phyloP scores from a whole-genome alignment of 2,888 invertebrate species.

The Temnothorax unifasciatus region DNA sequence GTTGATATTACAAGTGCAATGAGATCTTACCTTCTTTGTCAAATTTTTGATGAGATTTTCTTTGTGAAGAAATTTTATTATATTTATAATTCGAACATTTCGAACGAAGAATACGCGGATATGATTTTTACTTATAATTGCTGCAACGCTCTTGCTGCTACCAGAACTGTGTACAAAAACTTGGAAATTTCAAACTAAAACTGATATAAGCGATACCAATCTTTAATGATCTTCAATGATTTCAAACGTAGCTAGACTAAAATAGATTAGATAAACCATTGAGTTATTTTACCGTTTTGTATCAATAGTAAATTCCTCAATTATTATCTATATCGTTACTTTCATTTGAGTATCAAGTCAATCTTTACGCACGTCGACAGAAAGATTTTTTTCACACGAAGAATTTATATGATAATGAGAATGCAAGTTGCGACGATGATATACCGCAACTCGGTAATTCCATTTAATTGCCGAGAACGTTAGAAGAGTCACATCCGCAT shows the following conservation, averaged over 20 bases:
- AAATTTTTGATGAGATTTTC: background rate
- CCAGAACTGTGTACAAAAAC: background rate
- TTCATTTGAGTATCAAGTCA: conserved; percentile 31
- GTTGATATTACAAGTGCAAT: background rate
- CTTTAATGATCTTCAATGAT: too few relatives aligned
- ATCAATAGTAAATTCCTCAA: background rate
- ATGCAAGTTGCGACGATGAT: conserved; percentile 59
- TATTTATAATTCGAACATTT: background rate
- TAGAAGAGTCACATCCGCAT: conserved; percentile 61
- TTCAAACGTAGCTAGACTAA: background rate
- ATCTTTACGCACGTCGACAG: conserved; percentile 55
- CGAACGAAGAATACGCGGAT: background rate
- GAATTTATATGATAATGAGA: conserved; percentile 77
- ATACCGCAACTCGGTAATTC: conserved; percentile 63
- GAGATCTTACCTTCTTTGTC: background rate
- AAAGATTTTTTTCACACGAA: conserved; percentile 72
- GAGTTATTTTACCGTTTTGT: background rate
- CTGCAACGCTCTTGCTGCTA: background rate
- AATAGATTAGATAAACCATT: background rate
- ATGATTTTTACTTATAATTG: background rate
- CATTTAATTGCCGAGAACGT: conserved; percentile 73
- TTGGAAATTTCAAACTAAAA: background rate
- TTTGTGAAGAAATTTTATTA: background rate
- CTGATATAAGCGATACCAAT: too few relatives aligned
- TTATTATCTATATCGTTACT: conserved; percentile 24